Conservation (phyloP, 2,113 vertebrate genomes). For the Eptatretus burgeri region DNA sequence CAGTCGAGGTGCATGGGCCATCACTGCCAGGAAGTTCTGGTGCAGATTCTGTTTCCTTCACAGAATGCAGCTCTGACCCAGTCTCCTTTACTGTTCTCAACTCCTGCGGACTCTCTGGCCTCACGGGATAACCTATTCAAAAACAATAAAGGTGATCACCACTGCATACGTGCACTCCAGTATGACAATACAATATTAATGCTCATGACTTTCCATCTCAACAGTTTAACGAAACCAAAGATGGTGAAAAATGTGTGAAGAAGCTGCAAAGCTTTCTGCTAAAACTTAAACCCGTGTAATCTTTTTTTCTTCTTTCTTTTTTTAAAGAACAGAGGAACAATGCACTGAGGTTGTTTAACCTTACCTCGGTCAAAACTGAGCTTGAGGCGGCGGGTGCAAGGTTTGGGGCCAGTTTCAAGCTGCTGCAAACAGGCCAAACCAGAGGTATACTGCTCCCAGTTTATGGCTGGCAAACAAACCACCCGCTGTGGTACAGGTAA, state of each 20-base stretch:
- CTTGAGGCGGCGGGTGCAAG: conserved; percentile 56
- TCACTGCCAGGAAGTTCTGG: no score
- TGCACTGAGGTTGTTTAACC: not conserved
- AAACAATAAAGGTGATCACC: conserved; percentile 10
- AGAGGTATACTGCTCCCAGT: conserved; percentile 90
- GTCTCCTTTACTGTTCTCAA: conserved; percentile 56
- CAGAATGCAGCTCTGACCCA: no score
- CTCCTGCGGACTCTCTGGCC: conserved; percentile 75
- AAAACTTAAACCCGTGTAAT: no score
- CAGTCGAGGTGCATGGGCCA: no score
- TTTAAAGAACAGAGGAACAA: no score
- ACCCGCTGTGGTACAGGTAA: conserved; percentile 75
- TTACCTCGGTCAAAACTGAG: conserved; percentile 83
- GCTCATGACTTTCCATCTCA: no score
- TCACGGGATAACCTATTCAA: conserved; percentile 43
- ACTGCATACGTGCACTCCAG: not conserved
- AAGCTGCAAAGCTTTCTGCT: no score
- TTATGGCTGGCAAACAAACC: conserved; percentile 67
- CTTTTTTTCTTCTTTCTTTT: no score
- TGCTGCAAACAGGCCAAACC: conserved; percentile 72
- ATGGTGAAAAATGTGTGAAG: no score
- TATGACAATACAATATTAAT: conserved; percentile 2
- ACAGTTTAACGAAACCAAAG: no score
- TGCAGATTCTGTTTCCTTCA: no score
- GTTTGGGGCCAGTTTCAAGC: conserved; percentile 71